Evolutionary conservation across 37 sponge, comb jelly and placozoan species (phyloP), one percentile per base, ranked within the genome.

Genomic region (Agelas oroides): DNA sequence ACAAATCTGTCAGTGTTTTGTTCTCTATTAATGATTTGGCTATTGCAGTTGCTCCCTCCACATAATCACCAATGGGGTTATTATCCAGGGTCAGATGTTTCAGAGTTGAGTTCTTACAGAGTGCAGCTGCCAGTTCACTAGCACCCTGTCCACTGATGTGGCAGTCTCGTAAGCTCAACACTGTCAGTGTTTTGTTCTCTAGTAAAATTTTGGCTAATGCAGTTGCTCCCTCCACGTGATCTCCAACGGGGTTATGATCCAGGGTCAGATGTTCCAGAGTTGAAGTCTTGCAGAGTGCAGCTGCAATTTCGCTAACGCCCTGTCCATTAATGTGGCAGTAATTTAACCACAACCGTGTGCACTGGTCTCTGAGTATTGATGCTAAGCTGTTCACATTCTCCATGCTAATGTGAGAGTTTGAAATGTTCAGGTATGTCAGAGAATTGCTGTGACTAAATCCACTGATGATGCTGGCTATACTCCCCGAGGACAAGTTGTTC

Each of bases 361-460:
- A 46, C 46, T 46, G 46, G 3, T 46, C 46, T 46, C 46, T 46
- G 6, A 46, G 46, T 46, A 46, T 3, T 46, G 46, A 46, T 46
- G 46, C 3, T 8, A 46, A 46, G 3, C 8, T 3, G 3, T 12
- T 3, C 8, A 8, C 8, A 46, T 46, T 46, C 46, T 3, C 46
- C 46, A 46, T 46, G 46, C 46, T 46, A 46, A 46, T 12, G 46
- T 46, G 46, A 46, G 46, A 46, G 46, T 46, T 8, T 46, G 46
- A 46, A 46, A 46, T 46, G 46, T 46, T 8, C 46, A 46, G 46
- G 3, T 3, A 12, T 46, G 46, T 46, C 46, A 46, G 68, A 33
- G 68, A 33, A 67, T 67, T 30, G 68, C 27, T 67, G 68, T 67
- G 33, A 67, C 68, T 67, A 19, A 64, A 34, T 67, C 68, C 68